phyloP scores from a whole-genome alignment of 2,797 vertebrate genomes.

The Sylvia borin region DNA sequence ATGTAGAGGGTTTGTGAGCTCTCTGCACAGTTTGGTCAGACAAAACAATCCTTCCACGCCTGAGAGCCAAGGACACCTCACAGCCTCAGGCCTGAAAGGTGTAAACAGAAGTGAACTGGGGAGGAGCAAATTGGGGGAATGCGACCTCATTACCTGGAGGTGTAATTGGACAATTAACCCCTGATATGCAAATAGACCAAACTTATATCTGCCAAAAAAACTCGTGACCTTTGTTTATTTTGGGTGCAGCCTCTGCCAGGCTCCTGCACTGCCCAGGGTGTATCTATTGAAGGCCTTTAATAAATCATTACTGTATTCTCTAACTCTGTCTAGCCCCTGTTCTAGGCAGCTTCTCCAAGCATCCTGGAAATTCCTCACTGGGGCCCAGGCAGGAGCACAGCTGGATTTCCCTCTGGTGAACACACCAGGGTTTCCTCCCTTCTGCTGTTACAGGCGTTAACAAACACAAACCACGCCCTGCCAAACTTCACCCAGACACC shows the following conservation, averaged over 20 bases:
- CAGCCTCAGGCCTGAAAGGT: background rate
- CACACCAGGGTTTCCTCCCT: background rate
- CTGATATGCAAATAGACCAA: background rate
- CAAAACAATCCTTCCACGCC: background rate
- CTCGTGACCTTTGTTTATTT: rapidly evolving
- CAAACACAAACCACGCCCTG: background rate
- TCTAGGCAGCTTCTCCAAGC: too few species aligned
- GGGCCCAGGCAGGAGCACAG: background rate
- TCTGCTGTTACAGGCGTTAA: background rate
- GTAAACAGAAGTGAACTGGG: background rate
- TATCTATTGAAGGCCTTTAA: background rate
- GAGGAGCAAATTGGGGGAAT: background rate
- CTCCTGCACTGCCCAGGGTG: background rate
- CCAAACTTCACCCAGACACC: background rate
- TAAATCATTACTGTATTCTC: background rate
- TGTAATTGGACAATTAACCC: background rate
- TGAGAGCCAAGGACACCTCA: background rate
- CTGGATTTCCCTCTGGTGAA: background rate
- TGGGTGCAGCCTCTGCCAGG: background rate
- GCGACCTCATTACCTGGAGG: background rate
- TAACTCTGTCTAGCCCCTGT: background rate
- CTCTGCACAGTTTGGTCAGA: background rate
- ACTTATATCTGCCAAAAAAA: background rate
- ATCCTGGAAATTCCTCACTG: background rate
- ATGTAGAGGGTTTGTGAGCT: background rate